Base-by-base conservation (phyloP, 30 jellyfish, hydroid and myxozoan species). In the Pelagia noctiluca region DNA sequence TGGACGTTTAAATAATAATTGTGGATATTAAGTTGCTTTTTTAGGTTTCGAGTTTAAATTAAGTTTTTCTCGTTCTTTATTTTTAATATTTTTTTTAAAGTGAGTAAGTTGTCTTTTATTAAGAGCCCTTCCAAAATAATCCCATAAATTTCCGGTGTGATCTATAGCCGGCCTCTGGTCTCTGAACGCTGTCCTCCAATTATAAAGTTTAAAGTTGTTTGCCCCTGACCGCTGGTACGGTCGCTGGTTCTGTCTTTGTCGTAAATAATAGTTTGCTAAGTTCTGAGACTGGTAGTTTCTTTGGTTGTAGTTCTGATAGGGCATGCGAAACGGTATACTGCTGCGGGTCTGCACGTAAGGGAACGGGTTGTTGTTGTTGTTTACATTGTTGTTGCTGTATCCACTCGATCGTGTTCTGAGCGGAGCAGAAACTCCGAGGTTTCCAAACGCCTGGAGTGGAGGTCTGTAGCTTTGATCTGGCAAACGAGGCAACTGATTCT, bases 91-190 rank as follows among this genome's bases (percentile, higher is more conserved):
- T 29, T 54, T 32, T 28, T 64, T 54, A 22, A 8, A 42, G 25
- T 53, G 26, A 72, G 68, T 67, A 68, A 35, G 0, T 75, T 50
- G 12, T 24, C 92, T 82, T 52, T 82, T 82, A 13, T 37, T 82
- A 64, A 66, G 70, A 5, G 70, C 50, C 60, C 95, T 90, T 0
- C 99, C 96, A 47, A 94, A 76, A 65, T 81, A 94, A 67, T 94
- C 97, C 99, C 99, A 94, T 31, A 94, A 46, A 42, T 79, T 85
- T 19, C 95, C 89, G 32, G 74, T 80, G 21, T 91, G 89, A n/a
- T 48, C 71, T 11, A 97, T 25, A 26, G 50, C 67, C 53, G 76
- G 61, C 52, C 75, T 60, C 36, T 34, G 67, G 3, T 82, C 78
- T 2, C 71, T 53, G 0, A 61, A 29, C 12, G 74, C 63, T 2